phyloP scores from a whole-genome alignment of 1,140 invertebrate species.

The Chironomus tepperi region DNA sequence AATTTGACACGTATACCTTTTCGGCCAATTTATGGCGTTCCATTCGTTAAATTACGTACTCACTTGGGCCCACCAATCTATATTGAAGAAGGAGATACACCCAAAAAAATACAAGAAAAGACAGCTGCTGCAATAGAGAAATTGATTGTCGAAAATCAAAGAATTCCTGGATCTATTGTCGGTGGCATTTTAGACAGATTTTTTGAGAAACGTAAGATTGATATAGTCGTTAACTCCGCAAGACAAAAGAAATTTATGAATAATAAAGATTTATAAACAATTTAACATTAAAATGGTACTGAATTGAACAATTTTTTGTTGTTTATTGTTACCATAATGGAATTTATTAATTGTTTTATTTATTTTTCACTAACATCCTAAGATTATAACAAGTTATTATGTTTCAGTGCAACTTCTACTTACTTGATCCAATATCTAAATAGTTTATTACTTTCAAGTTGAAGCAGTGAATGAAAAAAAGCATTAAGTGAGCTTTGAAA shows the following conservation, averaged over 20 bases:
- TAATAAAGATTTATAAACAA: neutral
- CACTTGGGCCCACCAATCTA: slow-evolving; percentile 76
- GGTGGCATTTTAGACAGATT: slow-evolving; percentile 65
- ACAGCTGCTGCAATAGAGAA: slow-evolving; percentile 64
- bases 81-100: slow-evolving; percentile 58
- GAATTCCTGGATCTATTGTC: slow-evolving; percentile 78
- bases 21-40: slow-evolving; percentile 93
- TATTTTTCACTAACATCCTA: too few relatives aligned
- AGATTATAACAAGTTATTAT: too few relatives aligned
- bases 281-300: too few relatives aligned
- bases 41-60: slow-evolving; percentile 94
- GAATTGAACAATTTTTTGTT: neutral
- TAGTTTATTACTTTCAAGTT: too few relatives aligned
- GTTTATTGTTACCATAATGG: neutral
- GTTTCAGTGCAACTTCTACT: neutral
- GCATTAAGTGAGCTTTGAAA: neutral
- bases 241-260: neutral
- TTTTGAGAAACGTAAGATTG: slow-evolving; percentile 28
- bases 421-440: neutral
- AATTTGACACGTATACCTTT: slow-evolving; percentile 80
- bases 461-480: neutral
- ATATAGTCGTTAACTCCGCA: neutral
- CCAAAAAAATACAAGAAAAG: slow-evolving; percentile 71
- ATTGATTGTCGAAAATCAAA: slow-evolving; percentile 71
- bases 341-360: neutral